Base-by-base conservation (phyloP, 2,797 vertebrate species). In the Poecilia picta region DNA sequence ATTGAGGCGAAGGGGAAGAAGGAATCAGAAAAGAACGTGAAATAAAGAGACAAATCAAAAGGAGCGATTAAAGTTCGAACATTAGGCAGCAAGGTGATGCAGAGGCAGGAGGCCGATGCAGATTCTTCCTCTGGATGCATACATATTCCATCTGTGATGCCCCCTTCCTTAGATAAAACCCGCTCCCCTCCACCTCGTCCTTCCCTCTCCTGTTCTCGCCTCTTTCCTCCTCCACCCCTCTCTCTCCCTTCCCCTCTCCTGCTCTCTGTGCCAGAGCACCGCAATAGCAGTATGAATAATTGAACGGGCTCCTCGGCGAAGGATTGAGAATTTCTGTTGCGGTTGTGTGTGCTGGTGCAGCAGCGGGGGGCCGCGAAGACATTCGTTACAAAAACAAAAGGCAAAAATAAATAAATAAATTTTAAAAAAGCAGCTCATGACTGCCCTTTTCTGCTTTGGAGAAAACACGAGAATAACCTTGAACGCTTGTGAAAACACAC, bases 231-330 rank as follows among this genome's bases (percentile, higher is more conserved):
- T 43, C 57, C 55, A 53, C 31, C 73, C 47, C 36, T 5, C 41
- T 8, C 46, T 59, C 66, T 10, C 47, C 39, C 72, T 16, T 70
- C 45, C 41, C 43, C 74, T 10, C 75, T n/a, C 77, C 33, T 31
- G 0, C 81, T 78, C 74, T 51, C 53, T 79, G 41, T 85, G 82
- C 83, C 85, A 73, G 76, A 92, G 89, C 90, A 76, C 93, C 59
- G 93, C 94, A 94, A 93, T 90, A 93, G 90, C 89, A 88, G 75
- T 82, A 94, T 95, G 94, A 95, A 95, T 95, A 95, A 95, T 95
- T 95, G 91, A 95, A 94, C 73, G 12, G 78, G 89, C 82, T 86
- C 81, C 83, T 86, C 81, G 89, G 88, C 83, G 87, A 81, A 23
- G 93, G 91, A 91, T 87, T 84, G 90, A 93, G 92, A 90, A 90